Percentiles rank a stretch among this genome's conserved stretches.
Evolutionary conservation across 2,888 invertebrate species (phyloP).

Genomic region (Eupithecia inturbata): DNA sequence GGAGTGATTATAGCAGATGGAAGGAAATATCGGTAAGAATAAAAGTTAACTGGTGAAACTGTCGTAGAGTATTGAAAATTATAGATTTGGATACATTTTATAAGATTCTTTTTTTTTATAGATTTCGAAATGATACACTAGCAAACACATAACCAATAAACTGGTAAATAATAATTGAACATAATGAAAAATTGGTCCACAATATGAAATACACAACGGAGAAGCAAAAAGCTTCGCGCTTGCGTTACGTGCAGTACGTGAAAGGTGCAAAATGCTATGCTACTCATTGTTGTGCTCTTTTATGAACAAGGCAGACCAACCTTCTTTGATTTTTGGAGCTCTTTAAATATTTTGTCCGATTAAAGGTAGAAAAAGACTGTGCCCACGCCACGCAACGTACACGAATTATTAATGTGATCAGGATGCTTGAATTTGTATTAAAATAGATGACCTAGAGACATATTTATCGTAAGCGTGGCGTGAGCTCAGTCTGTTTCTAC

Average conservation of each 20-base stretch:
- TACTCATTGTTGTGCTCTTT: background rate
- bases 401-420: background rate
- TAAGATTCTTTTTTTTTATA: background rate
- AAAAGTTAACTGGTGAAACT: background rate
- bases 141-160: background rate
- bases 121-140: background rate
- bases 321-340: background rate
- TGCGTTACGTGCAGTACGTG: background rate
- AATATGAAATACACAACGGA: background rate
- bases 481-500: background rate
- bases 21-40: background rate
- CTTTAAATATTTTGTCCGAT: background rate
- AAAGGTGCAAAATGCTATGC: background rate
- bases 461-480: too few relatives aligned
- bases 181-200: background rate
- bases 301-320: background rate
- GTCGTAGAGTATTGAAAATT: background rate
- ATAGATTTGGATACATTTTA: background rate
- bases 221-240: background rate
- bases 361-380: background rate
- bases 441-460: background rate
- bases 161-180: background rate
- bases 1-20: background rate
- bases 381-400: background rate
- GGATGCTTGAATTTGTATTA: background rate